These are phyloP conservation scores for Zootoca vivipara DNA, from an alignment of 2,113 vertebrate genomes.

Conservation along the genomic window DNA sequence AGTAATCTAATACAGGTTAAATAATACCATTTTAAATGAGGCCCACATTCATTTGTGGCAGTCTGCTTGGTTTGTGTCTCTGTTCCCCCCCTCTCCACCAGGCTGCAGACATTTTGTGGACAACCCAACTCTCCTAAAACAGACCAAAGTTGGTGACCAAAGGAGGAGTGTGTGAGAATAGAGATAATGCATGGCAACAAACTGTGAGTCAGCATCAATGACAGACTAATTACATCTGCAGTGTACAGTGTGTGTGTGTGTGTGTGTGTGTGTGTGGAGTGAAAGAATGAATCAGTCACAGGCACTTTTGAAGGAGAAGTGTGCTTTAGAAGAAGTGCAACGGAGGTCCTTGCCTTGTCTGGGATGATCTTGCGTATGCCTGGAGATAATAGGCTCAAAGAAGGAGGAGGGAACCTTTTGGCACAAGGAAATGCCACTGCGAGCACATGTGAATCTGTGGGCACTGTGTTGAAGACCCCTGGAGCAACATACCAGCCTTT, in stretches of 20 bases:
- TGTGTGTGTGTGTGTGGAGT: too few species aligned
- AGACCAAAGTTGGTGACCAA: neutral
- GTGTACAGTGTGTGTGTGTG: neutral
- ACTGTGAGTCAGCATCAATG: neutral
- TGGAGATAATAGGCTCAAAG: neutral
- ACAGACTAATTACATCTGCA: neutral
- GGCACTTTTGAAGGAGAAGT: neutral
- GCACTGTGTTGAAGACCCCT: too few species aligned
- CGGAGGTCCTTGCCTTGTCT: neutral
- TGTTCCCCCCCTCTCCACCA: too few species aligned
- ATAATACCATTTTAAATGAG: neutral
- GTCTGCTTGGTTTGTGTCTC: neutral
- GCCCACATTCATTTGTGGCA: neutral
- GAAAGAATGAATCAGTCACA: neutral
- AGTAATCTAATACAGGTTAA: too few species aligned
- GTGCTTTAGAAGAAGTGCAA: neutral
- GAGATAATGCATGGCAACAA: neutral
- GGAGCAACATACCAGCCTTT: neutral
- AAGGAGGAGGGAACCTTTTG: neutral
- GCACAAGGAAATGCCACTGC: too few species aligned
- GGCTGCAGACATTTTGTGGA: neutral
- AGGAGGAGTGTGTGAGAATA: neutral
- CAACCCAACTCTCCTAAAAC: neutral
- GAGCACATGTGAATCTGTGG: neutral
- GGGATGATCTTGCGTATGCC: neutral